Percentiles rank a stretch among this genome's conserved stretches.
These are phyloP conservation scores for Andrena dorsata DNA, from an alignment of 2,888 invertebrate species.

Conservation along the genomic window DNA sequence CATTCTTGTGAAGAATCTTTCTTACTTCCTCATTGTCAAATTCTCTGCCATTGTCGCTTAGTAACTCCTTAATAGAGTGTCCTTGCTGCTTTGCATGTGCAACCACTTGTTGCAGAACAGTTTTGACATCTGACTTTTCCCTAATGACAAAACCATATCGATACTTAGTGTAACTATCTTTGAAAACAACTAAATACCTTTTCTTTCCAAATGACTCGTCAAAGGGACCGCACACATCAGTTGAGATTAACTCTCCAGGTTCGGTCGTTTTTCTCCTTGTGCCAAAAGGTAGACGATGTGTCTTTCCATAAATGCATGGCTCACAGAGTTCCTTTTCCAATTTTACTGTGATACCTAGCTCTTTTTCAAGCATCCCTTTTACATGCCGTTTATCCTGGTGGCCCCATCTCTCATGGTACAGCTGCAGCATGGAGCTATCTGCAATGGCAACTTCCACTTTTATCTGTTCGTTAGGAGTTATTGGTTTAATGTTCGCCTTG, in stretches of 20 bases:
- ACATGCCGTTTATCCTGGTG: no score
- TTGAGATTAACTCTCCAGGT: neutral
- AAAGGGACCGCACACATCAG: neutral
- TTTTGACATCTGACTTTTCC: neutral
- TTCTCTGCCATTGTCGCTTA: conserved; percentile 10
- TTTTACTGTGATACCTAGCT: no score
- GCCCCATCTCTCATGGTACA: no score
- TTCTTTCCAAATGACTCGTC: neutral
- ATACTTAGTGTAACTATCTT: conserved; percentile 17
- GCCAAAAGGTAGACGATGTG: neutral
- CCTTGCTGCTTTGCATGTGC: neutral
- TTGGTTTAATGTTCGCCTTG: no score
- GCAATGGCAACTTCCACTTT: no score
- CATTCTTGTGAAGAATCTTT: neutral
- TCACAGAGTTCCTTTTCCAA: neutral
- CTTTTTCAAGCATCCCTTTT: no score
- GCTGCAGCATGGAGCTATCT: no score
- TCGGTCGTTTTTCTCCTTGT: neutral
- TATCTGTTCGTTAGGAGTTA: no score
- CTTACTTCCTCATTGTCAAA: neutral
- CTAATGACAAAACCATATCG: neutral
- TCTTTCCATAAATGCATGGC: neutral
- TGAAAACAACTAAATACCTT: neutral
- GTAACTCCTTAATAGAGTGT: neutral
- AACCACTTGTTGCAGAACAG: neutral